A percentile compares a stretch with the other conserved stretches of the same genome.
Evolutionary conservation across 2,113 vertebrate species (phyloP).

Genomic region (Burhinus bistriatus): DNA sequence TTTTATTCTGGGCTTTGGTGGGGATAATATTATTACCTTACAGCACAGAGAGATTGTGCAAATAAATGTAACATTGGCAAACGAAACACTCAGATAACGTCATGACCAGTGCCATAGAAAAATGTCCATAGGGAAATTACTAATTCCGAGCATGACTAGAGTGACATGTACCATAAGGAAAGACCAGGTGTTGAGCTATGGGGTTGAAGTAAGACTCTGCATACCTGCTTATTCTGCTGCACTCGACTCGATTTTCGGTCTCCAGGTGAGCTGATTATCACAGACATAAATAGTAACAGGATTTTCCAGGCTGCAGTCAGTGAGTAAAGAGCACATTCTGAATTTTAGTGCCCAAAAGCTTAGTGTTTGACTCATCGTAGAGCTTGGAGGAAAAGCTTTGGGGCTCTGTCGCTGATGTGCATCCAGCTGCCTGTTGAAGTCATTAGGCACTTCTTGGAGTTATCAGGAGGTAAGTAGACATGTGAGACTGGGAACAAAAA

Average conservation of each 20-base stretch:
- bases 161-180: accelerated
- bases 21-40: too few relatives aligned
- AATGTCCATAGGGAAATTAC: neutral
- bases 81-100: accelerated
- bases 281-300: neutral
- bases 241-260: accelerated
- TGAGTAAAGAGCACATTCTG: neutral
- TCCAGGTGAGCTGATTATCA: neutral
- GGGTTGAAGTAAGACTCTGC: neutral
- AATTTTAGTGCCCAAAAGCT: neutral
- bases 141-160: neutral
- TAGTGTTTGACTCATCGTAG: neutral
- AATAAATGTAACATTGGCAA: neutral
- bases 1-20: neutral
- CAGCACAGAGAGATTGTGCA: neutral
- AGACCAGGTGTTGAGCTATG: neutral
- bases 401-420: neutral
- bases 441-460: neutral
- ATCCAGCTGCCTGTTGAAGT: accelerated
- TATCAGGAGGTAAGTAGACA: neutral
- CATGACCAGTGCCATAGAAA: accelerated
- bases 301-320: neutral
- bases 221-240: neutral
- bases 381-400: neutral
- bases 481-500: neutral